A percentile compares a stretch with the other conserved stretches of the same genome.
Evolutionary conservation across 2,888 invertebrate genomes (phyloP).

Genomic region (Pseudococcus longispinus): DNA sequence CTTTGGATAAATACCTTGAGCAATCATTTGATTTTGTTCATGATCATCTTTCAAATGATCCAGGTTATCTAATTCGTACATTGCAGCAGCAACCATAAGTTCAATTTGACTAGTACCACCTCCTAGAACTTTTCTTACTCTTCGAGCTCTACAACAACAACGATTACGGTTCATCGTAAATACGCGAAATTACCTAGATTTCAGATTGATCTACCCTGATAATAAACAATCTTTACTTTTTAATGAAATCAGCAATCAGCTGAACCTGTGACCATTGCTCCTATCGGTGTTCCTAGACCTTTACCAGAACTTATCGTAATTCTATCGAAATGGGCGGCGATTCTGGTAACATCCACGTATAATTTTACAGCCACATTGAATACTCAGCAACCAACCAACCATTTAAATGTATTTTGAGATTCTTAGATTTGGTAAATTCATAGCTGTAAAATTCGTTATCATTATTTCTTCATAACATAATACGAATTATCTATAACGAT

Average conservation of each 20-base stretch:
- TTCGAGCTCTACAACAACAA: constrained; percentile 73
- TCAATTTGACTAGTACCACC: constrained; percentile 95
- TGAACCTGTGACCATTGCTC: constrained; percentile 82
- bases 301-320: constrained; percentile 91
- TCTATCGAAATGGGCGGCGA: constrained; percentile 78
- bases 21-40: constrained; percentile 71
- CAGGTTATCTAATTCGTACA: constrained; percentile 80
- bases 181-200: background rate
- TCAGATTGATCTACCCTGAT: constrained; percentile 60
- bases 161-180: background rate
- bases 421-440: constrained; percentile 60
- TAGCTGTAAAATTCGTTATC: constrained; percentile 57
- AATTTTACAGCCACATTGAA: constrained; percentile 84
- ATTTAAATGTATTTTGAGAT: constrained; percentile 84
- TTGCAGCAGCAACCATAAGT: constrained; percentile 86
- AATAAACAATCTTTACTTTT: background rate
- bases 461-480: no score
- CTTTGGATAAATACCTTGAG: constrained; percentile 68
- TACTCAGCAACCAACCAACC: constrained; percentile 94
- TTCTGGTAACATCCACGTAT: constrained; percentile 69
- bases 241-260: constrained; percentile 74
- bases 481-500: no score
- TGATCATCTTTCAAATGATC: constrained; percentile 80
- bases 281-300: constrained; percentile 87
- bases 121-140: constrained; percentile 85